Evolutionary conservation across 2,113 vertebrate genomes (phyloP).

Genomic region (Terrapene triunguis): DNA sequence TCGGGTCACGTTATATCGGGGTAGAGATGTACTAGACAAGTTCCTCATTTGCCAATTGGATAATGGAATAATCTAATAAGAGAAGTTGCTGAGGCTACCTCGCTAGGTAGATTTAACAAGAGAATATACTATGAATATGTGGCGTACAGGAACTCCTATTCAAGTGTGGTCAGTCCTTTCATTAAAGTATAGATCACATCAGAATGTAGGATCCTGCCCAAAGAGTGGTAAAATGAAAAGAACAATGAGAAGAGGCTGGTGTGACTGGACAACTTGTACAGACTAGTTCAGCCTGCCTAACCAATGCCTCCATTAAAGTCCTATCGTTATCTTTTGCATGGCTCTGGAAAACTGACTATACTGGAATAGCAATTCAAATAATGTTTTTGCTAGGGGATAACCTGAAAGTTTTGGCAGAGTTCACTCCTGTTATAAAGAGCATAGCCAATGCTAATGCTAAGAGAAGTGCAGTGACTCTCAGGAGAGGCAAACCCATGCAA

Average conservation of each 20-base stretch:
- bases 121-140: neutral
- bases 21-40: neutral
- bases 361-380: neutral
- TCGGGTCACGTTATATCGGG: too few species aligned
- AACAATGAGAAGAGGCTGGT: slow-evolving; percentile 15
- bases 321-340: neutral
- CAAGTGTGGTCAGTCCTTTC: neutral
- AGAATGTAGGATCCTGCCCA: neutral
- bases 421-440: neutral
- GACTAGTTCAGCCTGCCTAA: slow-evolving; percentile 18
- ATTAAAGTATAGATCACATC: neutral
- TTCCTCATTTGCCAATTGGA: neutral
- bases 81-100: neutral
- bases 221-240: slow-evolving; percentile 10
- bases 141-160: neutral
- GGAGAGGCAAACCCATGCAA: neutral
- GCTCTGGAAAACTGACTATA: slow-evolving; percentile 17
- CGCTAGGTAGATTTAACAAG: neutral
- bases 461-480: neutral
- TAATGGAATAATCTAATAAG: neutral
- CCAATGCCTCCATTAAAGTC: slow-evolving; percentile 22
- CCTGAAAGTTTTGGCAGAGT: neutral
- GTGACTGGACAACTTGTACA: slow-evolving; percentile 46
- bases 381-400: slow-evolving; percentile 7
- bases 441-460: neutral